Evolutionary conservation across 1,140 invertebrate genomes (phyloP).

Genomic region (Trichomalopsis sarcophagae): DNA sequence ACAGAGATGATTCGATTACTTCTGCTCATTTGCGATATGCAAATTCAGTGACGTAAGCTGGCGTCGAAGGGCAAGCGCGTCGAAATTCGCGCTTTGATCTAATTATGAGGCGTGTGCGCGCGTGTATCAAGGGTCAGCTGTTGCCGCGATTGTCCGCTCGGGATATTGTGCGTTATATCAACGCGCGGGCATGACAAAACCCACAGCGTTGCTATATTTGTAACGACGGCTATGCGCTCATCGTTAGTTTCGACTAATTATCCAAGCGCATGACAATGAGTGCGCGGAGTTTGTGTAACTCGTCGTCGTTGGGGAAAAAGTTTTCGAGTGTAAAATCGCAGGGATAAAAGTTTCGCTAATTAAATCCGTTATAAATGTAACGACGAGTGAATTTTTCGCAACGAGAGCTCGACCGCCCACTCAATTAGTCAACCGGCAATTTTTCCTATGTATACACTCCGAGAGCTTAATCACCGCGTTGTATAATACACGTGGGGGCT

Average conservation of each 20-base stretch:
- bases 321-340: too few species aligned
- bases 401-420: background rate
- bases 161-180: background rate
- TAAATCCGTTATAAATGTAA: too few species aligned
- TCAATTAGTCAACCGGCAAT: background rate
- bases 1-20: background rate
- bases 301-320: too few species aligned
- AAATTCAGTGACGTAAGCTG: background rate
- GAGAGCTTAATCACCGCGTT: background rate
- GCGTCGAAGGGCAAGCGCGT: background rate
- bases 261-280: background rate
- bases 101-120: background rate
- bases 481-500: background rate
- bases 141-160: background rate
- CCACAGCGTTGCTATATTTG: background rate
- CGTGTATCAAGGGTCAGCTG: too few species aligned
- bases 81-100: background rate
- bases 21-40: background rate
- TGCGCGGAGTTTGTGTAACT: too few species aligned
- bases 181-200: background rate
- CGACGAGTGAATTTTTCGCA: background rate
- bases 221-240: too few species aligned
- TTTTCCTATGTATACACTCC: background rate
- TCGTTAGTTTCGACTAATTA: background rate
- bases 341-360: too few species aligned